Evolutionary conservation across 2,113 vertebrate species (phyloP).

Genomic region (Promerops cafer): DNA sequence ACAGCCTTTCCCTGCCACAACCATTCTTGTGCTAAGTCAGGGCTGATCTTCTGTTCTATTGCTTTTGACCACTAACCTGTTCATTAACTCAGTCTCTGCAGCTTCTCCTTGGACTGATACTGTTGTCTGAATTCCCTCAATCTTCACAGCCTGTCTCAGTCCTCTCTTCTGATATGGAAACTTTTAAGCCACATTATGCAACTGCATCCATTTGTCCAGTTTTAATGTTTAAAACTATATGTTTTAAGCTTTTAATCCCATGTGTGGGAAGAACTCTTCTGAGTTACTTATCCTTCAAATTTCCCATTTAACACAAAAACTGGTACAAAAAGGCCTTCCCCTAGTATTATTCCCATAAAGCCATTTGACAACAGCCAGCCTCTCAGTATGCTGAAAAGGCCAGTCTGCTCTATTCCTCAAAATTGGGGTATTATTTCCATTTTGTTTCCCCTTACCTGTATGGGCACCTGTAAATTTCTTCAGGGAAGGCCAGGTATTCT

Average conservation of each 20-base stretch:
- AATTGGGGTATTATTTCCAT: neutral
- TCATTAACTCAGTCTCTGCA: neutral
- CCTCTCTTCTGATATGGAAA: neutral
- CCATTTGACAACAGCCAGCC: neutral
- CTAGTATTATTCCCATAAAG: neutral
- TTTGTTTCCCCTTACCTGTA: neutral
- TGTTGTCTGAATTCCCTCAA: neutral
- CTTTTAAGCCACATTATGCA: neutral
- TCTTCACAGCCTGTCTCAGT: neutral
- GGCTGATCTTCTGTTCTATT: neutral
- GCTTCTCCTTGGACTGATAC: neutral
- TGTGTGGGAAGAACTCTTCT: neutral
- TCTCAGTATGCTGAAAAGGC: neutral
- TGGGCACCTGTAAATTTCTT: neutral
- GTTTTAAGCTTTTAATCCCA: neutral
- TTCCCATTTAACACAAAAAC: neutral
- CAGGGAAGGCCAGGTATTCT: neutral
- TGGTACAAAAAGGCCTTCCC: neutral
- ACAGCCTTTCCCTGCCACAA: neutral
- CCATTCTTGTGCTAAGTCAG: neutral
- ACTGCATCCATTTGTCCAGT: neutral
- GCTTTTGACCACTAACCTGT: neutral
- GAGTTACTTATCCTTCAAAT: neutral
- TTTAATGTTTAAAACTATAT: neutral
- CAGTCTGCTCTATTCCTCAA: neutral